Percentiles rank a stretch among this genome's conserved stretches.
phyloP scores from a whole-genome alignment of 2,797 vertebrate species.

The Pipistrellus nathusii region DNA sequence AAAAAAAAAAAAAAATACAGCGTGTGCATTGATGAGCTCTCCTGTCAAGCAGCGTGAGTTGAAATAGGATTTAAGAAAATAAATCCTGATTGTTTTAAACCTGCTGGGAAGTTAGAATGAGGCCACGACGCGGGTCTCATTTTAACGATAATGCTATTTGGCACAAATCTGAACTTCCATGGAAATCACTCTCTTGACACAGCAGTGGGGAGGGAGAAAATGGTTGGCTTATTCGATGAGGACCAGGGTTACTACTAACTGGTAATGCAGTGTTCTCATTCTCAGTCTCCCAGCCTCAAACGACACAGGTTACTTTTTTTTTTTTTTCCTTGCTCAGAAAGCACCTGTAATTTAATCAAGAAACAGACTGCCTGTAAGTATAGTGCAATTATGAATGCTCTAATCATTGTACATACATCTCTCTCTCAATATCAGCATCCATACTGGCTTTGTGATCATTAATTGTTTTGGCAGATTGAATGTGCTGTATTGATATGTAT shows the following conservation, averaged over 20 bases:
- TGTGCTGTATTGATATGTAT: conserved; percentile 98
- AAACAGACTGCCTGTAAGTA: conserved; percentile 90
- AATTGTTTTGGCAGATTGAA: conserved; percentile 96
- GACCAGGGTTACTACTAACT: conserved; percentile 88
- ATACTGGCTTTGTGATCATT: conserved; percentile 97
- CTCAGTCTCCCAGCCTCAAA: conserved; percentile 84
- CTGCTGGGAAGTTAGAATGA: conserved; percentile 72
- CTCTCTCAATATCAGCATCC: conserved; percentile 92
- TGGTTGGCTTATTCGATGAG: conserved; percentile 82
- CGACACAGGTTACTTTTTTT: conserved; percentile 81
- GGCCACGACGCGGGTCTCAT: conserved; percentile 70
- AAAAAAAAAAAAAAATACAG: conserved; percentile 79
- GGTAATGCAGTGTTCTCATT: conserved; percentile 82
- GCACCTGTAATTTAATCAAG: conserved; percentile 93
- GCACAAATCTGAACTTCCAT: conserved; percentile 76
- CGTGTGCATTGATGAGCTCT: conserved; percentile 75
- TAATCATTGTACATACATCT: conserved; percentile 96
- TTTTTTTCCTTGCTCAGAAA: conserved; percentile 86
- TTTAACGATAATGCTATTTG: conserved; percentile 72
- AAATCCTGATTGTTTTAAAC: conserved; percentile 71
- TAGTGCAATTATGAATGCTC: conserved; percentile 97
- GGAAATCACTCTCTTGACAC: conserved; percentile 73
- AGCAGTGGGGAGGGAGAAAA: conserved; percentile 73
- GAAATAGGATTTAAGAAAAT: conserved; percentile 80
- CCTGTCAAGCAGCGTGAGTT: conserved; percentile 80